Evolutionary conservation across 2,113 vertebrate genomes (phyloP), one percentile per base, ranked within the genome.

Genomic region (Ptilonorhynchus violaceus): DNA sequence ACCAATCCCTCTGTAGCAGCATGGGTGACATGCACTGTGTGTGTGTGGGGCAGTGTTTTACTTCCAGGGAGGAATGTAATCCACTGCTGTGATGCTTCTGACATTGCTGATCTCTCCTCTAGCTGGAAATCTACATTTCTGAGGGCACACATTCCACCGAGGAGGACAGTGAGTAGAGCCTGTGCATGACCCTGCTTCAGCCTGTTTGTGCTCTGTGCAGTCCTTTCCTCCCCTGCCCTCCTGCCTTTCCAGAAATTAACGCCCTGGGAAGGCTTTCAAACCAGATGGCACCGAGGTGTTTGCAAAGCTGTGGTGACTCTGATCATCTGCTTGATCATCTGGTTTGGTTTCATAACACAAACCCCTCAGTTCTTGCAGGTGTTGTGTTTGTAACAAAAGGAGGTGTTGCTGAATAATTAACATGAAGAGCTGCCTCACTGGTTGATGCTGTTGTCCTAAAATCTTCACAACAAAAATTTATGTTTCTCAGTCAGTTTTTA

Each of bases 121-220:
- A 99, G 99, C 91, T 99, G 98, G 99, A 99, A 93, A 99, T 99
- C 96, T 99, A 99, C 98, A 99, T 99, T 92, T 99, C 99, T 33
- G 99, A 99, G 93, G 99, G 99, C 95, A 99, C 99, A 3, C 99
- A 99, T 94, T 99, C 99, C 44, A 99, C 99, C 1, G 99, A 99
- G 58, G 99, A 99, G 88, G 99, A 99, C 88, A 99, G 99, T 99
- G 98, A 99, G 99, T 99, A 74, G 42, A 80, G 67, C 68, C 85
- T 30, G 22, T n/a, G 41, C 59, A 25, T 52, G 67, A 24, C 16
- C n/a, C 33, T 18, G 73, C 72, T 76, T 37, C 21, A 30, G 37
- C 10, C 49, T 22, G 11, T 6, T 3, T 23, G 37, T 42, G 64
- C 24, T 24, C 39, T 41, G 37, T 12, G 50, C 39, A 17, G 49